Evolutionary conservation across 2,113 vertebrate genomes (phyloP).

Genomic region (Ramphastos sulfuratus): DNA sequence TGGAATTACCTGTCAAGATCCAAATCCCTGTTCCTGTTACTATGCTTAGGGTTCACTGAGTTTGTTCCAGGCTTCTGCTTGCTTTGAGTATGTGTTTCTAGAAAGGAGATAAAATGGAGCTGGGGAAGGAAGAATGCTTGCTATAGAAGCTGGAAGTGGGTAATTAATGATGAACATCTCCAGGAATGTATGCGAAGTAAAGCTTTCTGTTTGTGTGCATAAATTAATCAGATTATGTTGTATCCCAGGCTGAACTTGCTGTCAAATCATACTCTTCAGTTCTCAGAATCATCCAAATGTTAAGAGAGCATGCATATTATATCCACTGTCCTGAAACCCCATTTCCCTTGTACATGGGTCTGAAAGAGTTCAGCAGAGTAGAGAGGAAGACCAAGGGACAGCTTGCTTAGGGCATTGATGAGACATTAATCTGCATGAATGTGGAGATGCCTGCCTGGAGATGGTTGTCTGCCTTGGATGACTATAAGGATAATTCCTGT

Average conservation of each 20-base stretch:
- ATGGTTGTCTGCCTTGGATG: neutral
- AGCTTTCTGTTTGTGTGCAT: constrained; percentile 10
- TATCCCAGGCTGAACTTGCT: constrained; percentile 42
- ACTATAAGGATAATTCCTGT: neutral
- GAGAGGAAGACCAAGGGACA: neutral
- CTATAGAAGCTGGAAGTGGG: neutral
- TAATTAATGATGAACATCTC: constrained; percentile 16
- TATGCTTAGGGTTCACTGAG: neutral
- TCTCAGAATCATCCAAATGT: neutral
- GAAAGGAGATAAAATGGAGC: neutral
- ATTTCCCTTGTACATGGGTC: neutral
- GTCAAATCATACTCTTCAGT: neutral
- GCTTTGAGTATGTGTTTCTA: constrained; percentile 10
- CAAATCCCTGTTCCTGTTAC: neutral
- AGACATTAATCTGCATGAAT: neutral
- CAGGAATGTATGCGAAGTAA: constrained; percentile 43
- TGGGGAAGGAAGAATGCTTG: constrained; percentile 1
- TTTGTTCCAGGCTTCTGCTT: constrained; percentile 35
- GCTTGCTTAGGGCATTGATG: neutral
- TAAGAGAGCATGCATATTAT: neutral
- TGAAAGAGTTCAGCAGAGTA: neutral
- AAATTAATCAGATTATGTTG: constrained; percentile 41
- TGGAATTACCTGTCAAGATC: neutral
- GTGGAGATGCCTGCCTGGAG: neutral
- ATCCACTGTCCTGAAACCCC: neutral